These are phyloP conservation scores for Rosalia funebris DNA, from an alignment of 2,888 invertebrate genomes.

Conservation along the genomic window DNA sequence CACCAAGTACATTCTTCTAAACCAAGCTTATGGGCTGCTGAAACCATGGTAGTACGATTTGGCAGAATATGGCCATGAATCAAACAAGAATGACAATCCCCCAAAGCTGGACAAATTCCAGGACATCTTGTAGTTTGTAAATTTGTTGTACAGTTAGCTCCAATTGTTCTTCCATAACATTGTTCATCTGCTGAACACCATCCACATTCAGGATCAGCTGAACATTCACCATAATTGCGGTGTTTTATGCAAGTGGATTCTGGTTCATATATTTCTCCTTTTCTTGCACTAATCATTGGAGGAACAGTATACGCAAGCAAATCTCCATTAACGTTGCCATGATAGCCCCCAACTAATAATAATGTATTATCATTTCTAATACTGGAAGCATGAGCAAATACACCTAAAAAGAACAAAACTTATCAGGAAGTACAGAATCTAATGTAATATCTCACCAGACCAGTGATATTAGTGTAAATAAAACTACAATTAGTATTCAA, in stretches of 20 bases:
- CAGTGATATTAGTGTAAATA: too few relatives aligned
- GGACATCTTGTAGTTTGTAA: constrained; percentile 86
- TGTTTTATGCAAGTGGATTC: constrained; percentile 82
- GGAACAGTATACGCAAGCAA: constrained; percentile 88
- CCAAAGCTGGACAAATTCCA: constrained; percentile 87
- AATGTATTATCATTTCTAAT: constrained; percentile 86
- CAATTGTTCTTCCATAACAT: constrained; percentile 86
- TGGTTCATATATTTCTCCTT: constrained; percentile 73
- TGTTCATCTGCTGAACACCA: constrained; percentile 82
- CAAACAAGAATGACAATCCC: constrained; percentile 90
- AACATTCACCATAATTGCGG: constrained; percentile 80
- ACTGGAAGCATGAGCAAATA: constrained; percentile 89
- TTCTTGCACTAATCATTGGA: constrained; percentile 79
- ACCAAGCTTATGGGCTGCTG: constrained; percentile 77
- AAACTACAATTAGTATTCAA: too few relatives aligned
- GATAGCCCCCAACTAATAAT: constrained; percentile 88
- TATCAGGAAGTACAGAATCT: too few relatives aligned
- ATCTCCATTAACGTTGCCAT: constrained; percentile 90
- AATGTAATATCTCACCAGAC: too few relatives aligned
- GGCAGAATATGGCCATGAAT: constrained; percentile 76
- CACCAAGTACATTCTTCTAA: constrained; percentile 91
- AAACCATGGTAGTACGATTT: constrained; percentile 61
- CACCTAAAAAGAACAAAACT: constrained; percentile 62
- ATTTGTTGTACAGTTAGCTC: constrained; percentile 91
- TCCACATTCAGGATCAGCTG: constrained; percentile 92